Percentiles rank a stretch among this genome's conserved stretches.
Conservation (phyloP, 2,797 vertebrate genomes). For the Microhierax caerulescens region DNA sequence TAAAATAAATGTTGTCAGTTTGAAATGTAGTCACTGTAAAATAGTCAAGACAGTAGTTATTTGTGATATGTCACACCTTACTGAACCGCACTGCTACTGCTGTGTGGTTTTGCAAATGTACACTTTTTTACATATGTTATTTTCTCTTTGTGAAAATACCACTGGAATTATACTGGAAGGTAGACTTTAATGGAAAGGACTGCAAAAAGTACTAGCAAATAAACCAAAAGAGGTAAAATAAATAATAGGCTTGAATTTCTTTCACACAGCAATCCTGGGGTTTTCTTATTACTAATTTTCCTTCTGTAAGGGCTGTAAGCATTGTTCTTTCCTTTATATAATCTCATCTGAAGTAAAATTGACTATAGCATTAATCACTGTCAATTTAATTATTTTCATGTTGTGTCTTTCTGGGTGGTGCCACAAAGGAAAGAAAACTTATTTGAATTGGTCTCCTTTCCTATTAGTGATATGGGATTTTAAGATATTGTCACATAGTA, state of each 20-base stretch:
- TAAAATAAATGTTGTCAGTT: neutral
- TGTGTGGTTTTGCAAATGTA: neutral
- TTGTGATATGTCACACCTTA: neutral
- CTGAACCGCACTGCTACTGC: neutral
- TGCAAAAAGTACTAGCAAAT: neutral
- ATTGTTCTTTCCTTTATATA: neutral
- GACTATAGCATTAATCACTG: neutral
- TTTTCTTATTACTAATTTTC: neutral
- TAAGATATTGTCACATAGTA: neutral
- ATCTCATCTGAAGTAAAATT: neutral
- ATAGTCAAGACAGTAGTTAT: neutral
- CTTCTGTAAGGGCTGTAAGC: neutral
- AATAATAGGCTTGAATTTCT: neutral
- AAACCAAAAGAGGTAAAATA: neutral
- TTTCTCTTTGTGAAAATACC: neutral
- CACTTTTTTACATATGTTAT: neutral
- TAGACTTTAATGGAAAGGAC: neutral
- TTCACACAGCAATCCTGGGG: neutral
- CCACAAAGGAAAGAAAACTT: neutral
- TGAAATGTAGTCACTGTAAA: neutral
- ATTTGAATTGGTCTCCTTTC: neutral
- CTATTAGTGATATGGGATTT: neutral
- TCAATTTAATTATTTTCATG: neutral
- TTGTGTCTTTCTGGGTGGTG: neutral
- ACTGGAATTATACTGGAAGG: neutral